phyloP scores from a whole-genome alignment of 2,888 invertebrate species.

The Dryobota labecula region DNA sequence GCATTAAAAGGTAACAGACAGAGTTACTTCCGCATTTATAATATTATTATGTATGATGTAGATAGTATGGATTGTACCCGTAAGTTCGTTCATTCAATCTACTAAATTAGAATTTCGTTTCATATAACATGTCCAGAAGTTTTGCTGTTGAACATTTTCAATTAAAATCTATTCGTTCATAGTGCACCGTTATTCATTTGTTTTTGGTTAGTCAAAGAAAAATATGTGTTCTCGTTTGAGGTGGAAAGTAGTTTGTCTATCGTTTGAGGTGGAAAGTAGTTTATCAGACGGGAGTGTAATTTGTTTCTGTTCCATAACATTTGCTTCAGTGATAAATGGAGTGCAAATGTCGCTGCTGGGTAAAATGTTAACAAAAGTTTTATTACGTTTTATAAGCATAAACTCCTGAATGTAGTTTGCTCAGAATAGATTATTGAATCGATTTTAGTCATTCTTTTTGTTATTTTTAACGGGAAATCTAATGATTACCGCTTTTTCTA shows the following conservation, averaged over 20 bases:
- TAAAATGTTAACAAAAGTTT: background rate
- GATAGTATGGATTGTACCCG: background rate
- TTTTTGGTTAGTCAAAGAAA: slow-evolving; percentile 47
- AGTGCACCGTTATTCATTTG: slow-evolving; percentile 27
- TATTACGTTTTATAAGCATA: background rate
- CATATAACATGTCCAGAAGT: slow-evolving; percentile 31
- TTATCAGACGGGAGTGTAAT: slow-evolving; percentile 34
- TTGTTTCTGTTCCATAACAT: slow-evolving; percentile 37
- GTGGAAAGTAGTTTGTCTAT: slow-evolving; percentile 24
- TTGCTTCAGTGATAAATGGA: slow-evolving; percentile 30
- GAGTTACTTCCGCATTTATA: background rate
- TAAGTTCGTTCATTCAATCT: slow-evolving; percentile 33
- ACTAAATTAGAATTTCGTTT: slow-evolving; percentile 51
- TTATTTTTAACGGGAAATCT: background rate
- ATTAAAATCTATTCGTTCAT: slow-evolving; percentile 48
- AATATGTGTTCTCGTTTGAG: slow-evolving; percentile 33
- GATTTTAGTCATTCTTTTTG: background rate
- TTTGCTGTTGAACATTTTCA: slow-evolving; percentile 45
- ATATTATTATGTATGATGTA: background rate
- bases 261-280: slow-evolving; percentile 26
- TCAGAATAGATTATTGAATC: background rate
- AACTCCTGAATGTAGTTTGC: background rate
- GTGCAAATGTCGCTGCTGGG: background rate
- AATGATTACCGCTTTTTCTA: too few relatives aligned
- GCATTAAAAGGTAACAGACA: background rate